phyloP scores from a whole-genome alignment of 2,888 invertebrate genomes.

The Stegophylla sp. region DNA sequence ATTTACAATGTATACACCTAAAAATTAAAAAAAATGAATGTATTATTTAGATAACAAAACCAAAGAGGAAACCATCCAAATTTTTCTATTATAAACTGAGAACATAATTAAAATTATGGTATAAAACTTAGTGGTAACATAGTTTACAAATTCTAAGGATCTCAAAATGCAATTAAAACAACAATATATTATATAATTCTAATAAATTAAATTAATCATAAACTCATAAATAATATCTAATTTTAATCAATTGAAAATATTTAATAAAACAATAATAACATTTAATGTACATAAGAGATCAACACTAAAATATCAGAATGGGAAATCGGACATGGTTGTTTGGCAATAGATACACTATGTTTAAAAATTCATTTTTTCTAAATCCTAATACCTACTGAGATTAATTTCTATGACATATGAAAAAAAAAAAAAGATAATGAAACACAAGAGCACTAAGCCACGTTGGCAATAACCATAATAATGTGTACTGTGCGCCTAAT shows the following conservation, averaged over 20 bases:
- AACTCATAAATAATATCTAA: not conserved
- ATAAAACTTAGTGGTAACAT: conserved; percentile 45
- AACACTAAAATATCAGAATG: not conserved
- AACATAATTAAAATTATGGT: not conserved
- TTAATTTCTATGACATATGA: no score
- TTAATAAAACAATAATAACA: not conserved
- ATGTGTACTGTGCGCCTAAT: no score
- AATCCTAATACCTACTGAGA: no score
- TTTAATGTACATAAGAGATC: conserved; percentile 11
- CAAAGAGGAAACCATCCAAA: not conserved
- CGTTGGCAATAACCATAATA: no score
- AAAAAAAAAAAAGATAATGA: no score
- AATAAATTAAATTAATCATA: conserved; percentile 3
- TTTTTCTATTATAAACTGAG: conserved; percentile 1
- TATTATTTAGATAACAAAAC: conserved; percentile 26
- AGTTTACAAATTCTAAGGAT: conserved; percentile 28
- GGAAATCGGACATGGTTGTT: no score
- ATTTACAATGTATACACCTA: not conserved
- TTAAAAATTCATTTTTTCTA: no score
- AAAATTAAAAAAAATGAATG: conserved; percentile 1
- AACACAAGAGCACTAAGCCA: no score
- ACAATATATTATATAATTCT: not conserved
- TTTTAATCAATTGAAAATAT: not conserved
- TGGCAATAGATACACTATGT: no score
- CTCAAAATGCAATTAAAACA: conserved; percentile 6